These are phyloP conservation scores for Alosa alosa DNA, from an alignment of 2,113 vertebrate species.

Conservation along the genomic window DNA sequence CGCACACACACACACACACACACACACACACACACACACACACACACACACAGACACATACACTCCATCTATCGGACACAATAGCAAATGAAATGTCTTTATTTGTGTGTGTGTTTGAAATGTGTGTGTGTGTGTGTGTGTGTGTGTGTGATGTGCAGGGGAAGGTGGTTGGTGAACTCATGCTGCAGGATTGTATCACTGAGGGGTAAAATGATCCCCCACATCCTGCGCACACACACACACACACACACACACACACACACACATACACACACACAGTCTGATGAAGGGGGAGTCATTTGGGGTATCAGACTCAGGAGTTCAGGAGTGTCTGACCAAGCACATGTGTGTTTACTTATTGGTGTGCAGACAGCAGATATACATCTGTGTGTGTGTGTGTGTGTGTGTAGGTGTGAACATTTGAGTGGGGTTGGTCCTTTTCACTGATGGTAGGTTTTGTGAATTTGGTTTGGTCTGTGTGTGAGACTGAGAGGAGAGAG, in stretches of 20 bases:
- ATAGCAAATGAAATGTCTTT: background rate
- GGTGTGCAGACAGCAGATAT: background rate
- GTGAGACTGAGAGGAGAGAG: background rate
- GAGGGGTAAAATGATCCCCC: slow-evolving; percentile 11
- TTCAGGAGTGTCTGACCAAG: background rate
- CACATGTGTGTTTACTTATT: slow-evolving; percentile 15
- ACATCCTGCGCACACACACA: slow-evolving; percentile 15
- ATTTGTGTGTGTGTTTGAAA: background rate
- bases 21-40: background rate
- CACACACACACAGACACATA: background rate
- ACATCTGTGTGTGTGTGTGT: background rate
- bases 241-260: slow-evolving; percentile 11
- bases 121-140: background rate
- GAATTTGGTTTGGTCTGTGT: background rate
- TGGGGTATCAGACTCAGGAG: background rate
- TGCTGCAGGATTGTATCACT: slow-evolving; percentile 17
- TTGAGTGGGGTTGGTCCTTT: too few relatives aligned
- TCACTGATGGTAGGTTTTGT: background rate
- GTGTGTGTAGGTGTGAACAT: background rate
- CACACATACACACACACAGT: background rate
- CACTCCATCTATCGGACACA: background rate
- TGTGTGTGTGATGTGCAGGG: background rate
- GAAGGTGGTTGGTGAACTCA: background rate
- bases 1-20: background rate
- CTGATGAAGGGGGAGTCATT: background rate